Evolutionary conservation across 2,797 vertebrate genomes (phyloP), one percentile per base, ranked within the genome.

Genomic region (Chelidonichthys spinosus): DNA sequence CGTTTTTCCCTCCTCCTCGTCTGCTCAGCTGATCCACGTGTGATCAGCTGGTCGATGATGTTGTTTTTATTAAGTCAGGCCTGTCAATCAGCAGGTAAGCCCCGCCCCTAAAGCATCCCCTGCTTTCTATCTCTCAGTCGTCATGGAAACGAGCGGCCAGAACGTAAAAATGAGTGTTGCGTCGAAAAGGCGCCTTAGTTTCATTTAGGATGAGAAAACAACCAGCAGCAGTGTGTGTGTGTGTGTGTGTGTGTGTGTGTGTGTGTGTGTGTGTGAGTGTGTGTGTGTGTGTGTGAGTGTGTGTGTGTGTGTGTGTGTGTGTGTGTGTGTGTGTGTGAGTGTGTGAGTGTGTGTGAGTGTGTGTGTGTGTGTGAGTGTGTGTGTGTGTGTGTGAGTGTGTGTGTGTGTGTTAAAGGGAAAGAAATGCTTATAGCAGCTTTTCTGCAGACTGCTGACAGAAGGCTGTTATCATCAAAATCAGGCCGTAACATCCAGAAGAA

Each of bases 391-490:
- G 44, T n/a, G n/a, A n/a, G n/a, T n/a, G n/a, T 49, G 13, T 69
- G 40, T 63, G 49, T n/a, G 63, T 67, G 66, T 67, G 59, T 56
- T 55, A 71, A 44, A 78, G 77, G 72, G 11, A 47, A 47, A 81
- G 56, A 83, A 87, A 64, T 84, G 84, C 83, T 88, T 88, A 68
- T 70, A 70, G 78, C 6, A 65, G 63, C 50, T 37, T 88, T 87
- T 84, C 46, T 65, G 72, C 72, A 79, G 79, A 87, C 52, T 87
- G 89, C 87, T 89, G 87, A 89, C 87, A 32, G 82, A 80, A n/a
- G 13, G 32, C 71, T 46, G 79, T 88, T 87, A 87, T 88, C 87
- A 77, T 84, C 82, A 85, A 33, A 79, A 86, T 80, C 70, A 68
- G 80, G 63, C 60, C 35, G 33, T 74, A 85, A 85, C 80, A 69